Evolutionary conservation across 2,888 invertebrate genomes (phyloP).

Genomic region (Theretra japonica): DNA sequence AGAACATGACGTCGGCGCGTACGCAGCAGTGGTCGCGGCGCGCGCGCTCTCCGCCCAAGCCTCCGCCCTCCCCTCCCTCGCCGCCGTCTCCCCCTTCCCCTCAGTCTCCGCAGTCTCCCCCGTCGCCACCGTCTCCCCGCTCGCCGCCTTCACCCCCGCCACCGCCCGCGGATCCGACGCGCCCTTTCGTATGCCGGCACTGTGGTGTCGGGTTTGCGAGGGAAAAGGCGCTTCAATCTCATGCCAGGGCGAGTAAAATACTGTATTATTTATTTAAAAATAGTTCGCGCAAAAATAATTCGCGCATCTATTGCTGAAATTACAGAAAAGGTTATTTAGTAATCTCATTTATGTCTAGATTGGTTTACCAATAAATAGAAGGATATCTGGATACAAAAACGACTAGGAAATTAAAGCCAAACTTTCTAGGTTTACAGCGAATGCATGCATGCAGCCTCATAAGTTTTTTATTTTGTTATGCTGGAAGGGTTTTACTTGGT

Average conservation of each 20-base stretch:
- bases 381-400: no score
- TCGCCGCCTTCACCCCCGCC: conserved; percentile 65
- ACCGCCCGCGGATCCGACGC: conserved; percentile 85
- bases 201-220: conserved; percentile 89
- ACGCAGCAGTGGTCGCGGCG: conserved; percentile 80
- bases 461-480: no score
- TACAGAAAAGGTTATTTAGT: no score
- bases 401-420: no score
- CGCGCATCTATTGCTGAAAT: no score
- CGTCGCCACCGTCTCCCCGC: conserved; percentile 47
- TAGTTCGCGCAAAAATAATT: no score
- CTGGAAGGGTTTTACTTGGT: no score
- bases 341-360: no score
- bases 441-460: no score
- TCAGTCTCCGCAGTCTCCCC: conserved; percentile 48
- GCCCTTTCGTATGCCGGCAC: conserved; percentile 91
- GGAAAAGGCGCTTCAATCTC: conserved; percentile 92
- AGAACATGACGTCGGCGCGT: conserved; percentile 81
- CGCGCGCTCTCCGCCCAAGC: conserved; percentile 53
- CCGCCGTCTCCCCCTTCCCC: conserved; percentile 53
- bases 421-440: no score
- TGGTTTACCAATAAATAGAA: no score
- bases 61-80: conserved; percentile 60
- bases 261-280: not conserved
- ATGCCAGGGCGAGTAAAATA: conserved; percentile 83